phyloP scores from a whole-genome alignment of 2,113 vertebrate species.

The Cynoglossus semilaevis region DNA sequence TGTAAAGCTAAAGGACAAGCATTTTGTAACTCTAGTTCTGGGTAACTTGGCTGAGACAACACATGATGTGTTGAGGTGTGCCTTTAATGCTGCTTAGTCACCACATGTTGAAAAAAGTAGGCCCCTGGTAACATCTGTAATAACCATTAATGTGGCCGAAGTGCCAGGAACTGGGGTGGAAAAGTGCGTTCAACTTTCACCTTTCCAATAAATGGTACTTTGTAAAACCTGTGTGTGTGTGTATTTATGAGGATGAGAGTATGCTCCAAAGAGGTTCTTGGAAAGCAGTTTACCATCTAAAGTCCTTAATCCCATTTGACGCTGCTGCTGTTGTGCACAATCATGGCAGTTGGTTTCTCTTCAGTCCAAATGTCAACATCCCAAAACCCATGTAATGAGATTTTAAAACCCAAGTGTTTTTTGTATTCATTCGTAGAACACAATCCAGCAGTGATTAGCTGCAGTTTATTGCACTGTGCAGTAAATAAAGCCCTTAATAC shows the following conservation, averaged over 20 bases:
- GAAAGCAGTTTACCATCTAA: constrained; percentile 8
- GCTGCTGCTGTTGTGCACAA: neutral
- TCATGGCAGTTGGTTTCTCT: neutral
- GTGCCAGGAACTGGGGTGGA: neutral
- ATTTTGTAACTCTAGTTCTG: too few relatives aligned
- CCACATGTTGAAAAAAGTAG: neutral
- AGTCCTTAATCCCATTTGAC: neutral
- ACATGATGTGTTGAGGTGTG: neutral
- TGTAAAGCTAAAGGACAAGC: too few relatives aligned
- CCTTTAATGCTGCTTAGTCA: neutral
- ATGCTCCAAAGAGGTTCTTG: neutral
- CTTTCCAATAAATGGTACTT: constrained; percentile 2
- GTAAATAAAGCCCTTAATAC: neutral
- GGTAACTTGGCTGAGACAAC: too few relatives aligned
- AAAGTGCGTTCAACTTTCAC: neutral
- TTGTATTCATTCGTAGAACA: neutral
- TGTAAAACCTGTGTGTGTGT: constrained; percentile 3
- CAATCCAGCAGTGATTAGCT: too few relatives aligned
- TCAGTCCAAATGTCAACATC: neutral
- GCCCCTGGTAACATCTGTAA: constrained; percentile 1
- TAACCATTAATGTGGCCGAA: neutral
- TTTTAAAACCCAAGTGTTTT: neutral
- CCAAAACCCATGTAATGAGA: neutral
- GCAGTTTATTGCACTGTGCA: too few relatives aligned
- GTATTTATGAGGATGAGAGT: neutral